Evolutionary conservation across 2,888 invertebrate species (phyloP), one percentile per base, ranked within the genome.

Genomic region (Acleris emargana): DNA sequence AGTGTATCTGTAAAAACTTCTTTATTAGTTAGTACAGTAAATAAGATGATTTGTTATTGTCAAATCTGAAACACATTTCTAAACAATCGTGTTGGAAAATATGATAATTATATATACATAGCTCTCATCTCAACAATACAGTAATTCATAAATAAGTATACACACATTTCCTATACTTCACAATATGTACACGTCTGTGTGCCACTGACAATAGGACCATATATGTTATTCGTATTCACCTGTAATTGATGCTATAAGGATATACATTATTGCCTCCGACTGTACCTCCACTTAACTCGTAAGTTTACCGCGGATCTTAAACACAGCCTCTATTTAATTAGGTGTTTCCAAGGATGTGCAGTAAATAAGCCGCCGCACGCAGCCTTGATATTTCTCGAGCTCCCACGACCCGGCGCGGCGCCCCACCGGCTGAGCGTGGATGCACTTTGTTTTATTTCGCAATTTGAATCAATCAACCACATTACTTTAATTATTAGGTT

Each of bases 351-450:
- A 55, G 42, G 43, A 16, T 50, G 42, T 55, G 47, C 58, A 52
- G 43, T 43, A 9, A 49, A 58, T 51, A 59, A 38, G 57, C 38
- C 25, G 54, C 17, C 58, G 43, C 64, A 57, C 47, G 50, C 67
- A 68, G 71, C 73, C 73, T 75, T 75, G 74, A 69, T 75, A 75
- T 75, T 75, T 73, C 71, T 71, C 67, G 67, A 67, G 64, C 73
- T 75, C 74, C 72, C 74, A 75, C 73, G 73, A 64, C 68, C 71
- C 66, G 54, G 68, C 50, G 59, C 55, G 32, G 32, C 32, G 32
- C 60, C 62, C 63, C 60, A 60, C 32, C 47, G 51, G 62, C 66
- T 62, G 43, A 59, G 58, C 62, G 49, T 32, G 43, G 68, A 69
- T 71, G 69, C 69, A 45, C 63, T 52, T 63, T 20, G 52, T 63